These are phyloP conservation scores for Caenorhabditis brenneri DNA, from an alignment of 1,140 invertebrate species.

Conservation along the genomic window DNA sequence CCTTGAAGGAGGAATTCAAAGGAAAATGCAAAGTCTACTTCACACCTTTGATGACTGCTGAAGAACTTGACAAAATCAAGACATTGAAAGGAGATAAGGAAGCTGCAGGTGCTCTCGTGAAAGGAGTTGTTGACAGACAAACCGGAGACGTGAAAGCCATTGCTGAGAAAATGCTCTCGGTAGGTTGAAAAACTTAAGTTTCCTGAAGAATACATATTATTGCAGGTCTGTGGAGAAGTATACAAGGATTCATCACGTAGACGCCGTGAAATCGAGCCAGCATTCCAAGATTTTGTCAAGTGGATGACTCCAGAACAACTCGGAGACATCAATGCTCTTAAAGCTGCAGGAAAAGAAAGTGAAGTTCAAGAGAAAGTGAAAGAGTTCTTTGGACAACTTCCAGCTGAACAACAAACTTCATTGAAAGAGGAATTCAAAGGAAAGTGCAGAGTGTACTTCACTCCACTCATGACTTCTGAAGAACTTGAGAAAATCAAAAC, in stretches of 20 bases:
- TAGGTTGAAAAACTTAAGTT: not conserved
- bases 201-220: not conserved
- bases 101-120: slow-evolving; percentile 29
- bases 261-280: slow-evolving; percentile 30
- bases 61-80: slow-evolving; percentile 11
- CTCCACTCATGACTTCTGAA: slow-evolving; percentile 17
- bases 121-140: slow-evolving; percentile 26
- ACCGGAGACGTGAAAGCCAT: slow-evolving; percentile 31
- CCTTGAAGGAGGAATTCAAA: slow-evolving; percentile 43
- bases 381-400: slow-evolving; percentile 30
- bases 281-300: slow-evolving; percentile 28
- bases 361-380: slow-evolving; percentile 24
- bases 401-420: slow-evolving; percentile 27
- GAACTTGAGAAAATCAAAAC: slow-evolving; percentile 30
- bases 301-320: slow-evolving; percentile 48
- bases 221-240: slow-evolving; percentile 37
- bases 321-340: not conserved
- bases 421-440: slow-evolving; percentile 47
- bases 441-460: slow-evolving; percentile 41
- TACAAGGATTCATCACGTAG: not conserved
- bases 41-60: slow-evolving; percentile 31
- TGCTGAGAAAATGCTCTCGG: slow-evolving; percentile 42
- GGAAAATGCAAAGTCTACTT: slow-evolving; percentile 48
- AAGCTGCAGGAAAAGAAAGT: slow-evolving; percentile 2
- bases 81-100: slow-evolving; percentile 4